Percentiles rank a stretch among this genome's conserved stretches.
Conservation (phyloP, 2,888 invertebrate genomes). For the Petrophora chlorosata region DNA sequence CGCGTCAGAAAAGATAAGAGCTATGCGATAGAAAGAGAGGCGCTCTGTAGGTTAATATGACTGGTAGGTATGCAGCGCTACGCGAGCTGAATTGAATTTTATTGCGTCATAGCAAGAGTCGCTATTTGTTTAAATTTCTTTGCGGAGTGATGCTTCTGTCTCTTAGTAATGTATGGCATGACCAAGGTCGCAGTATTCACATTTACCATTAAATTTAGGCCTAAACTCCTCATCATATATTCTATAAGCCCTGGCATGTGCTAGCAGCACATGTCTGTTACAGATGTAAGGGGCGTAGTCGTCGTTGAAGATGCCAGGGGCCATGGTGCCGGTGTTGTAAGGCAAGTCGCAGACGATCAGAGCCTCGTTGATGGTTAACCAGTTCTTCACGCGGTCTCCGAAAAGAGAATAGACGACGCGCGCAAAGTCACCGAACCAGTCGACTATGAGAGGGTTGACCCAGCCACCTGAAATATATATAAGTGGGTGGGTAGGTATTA, state of each 20-base stretch:
- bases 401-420: slow-evolving; percentile 36
- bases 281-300: slow-evolving; percentile 32
- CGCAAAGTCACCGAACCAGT: slow-evolving; percentile 44
- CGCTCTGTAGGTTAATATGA: too few species aligned
- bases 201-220: slow-evolving; percentile 33
- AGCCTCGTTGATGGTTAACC: slow-evolving; percentile 44
- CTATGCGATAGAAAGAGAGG: too few species aligned
- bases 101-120: too few species aligned
- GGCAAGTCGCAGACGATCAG: slow-evolving; percentile 15
- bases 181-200: too few species aligned
- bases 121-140: too few species aligned
- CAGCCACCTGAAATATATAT: slow-evolving; percentile 5
- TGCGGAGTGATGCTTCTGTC: too few species aligned
- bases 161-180: too few species aligned
- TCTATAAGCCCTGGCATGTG: slow-evolving; percentile 84
- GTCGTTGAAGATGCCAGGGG: slow-evolving; percentile 28
- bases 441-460: slow-evolving; percentile 38
- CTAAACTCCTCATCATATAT: slow-evolving; percentile 81
- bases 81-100: too few species aligned
- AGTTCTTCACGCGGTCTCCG: slow-evolving; percentile 45
- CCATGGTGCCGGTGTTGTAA: slow-evolving; percentile 42
- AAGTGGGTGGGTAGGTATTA: too few species aligned
- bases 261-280: slow-evolving; percentile 84
- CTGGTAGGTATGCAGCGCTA: too few species aligned
- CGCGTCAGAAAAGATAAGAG: too few species aligned